Evolutionary conservation across 2,797 vertebrate species (phyloP).

Genomic region (Coccyzus lansbergi): DNA sequence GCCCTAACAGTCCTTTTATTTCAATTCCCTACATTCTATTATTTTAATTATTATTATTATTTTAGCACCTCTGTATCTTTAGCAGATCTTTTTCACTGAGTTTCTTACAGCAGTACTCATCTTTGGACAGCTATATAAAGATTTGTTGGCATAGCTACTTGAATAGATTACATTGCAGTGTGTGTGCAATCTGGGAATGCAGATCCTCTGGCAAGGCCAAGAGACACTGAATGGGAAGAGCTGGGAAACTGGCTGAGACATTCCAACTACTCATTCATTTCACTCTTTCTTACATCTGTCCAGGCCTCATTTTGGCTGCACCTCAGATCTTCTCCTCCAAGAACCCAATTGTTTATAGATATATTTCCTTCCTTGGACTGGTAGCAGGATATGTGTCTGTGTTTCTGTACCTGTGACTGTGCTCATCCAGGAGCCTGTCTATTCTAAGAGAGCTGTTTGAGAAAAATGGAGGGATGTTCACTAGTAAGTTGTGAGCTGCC

Average conservation of each 20-base stretch:
- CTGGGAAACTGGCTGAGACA: constrained; percentile 15
- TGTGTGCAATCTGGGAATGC: constrained; percentile 1
- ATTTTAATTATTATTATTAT: neutral
- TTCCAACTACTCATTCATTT: constrained; percentile 50
- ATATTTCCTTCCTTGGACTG: neutral
- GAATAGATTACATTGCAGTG: constrained; percentile 31
- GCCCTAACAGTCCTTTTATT: neutral
- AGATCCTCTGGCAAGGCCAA: constrained; percentile 18
- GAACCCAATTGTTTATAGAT: neutral
- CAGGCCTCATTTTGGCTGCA: constrained; percentile 2
- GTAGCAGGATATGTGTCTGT: neutral
- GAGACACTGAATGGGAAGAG: constrained; percentile 33
- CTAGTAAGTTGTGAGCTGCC: neutral
- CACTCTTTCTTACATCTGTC: neutral
- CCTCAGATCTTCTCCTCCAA: neutral
- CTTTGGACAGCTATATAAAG: constrained; percentile 49
- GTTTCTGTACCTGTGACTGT: neutral
- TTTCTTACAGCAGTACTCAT: neutral
- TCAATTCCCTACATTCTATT: neutral
- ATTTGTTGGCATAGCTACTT: constrained; percentile 35
- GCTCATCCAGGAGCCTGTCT: neutral
- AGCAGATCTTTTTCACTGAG: constrained; percentile 6
- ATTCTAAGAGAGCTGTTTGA: neutral
- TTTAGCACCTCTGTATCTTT: neutral
- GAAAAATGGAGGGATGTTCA: neutral